Evolutionary conservation across 2,797 vertebrate species (phyloP).

Genomic region (Sebastes jordani): DNA sequence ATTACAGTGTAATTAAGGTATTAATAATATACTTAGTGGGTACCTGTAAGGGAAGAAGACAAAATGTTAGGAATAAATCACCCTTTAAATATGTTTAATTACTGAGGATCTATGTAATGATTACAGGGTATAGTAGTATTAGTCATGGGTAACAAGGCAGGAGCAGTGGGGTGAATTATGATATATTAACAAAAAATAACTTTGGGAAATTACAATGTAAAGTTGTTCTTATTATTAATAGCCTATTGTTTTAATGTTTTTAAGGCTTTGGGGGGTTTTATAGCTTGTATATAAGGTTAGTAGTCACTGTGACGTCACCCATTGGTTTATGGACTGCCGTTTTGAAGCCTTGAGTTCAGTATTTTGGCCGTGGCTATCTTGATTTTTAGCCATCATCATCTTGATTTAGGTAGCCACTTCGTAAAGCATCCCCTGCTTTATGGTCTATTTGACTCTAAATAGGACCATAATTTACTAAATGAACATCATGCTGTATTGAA

Average conservation of each 20-base stretch:
- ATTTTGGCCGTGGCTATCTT: too few relatives aligned
- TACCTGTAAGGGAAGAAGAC: neutral
- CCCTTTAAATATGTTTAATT: neutral
- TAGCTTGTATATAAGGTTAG: too few relatives aligned
- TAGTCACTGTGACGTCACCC: too few relatives aligned
- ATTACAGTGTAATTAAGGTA: neutral
- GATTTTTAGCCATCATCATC: too few relatives aligned
- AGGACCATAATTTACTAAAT: too few relatives aligned
- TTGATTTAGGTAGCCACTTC: too few relatives aligned
- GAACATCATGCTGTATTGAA: too few relatives aligned
- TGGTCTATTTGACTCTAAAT: too few relatives aligned
- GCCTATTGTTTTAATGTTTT: neutral
- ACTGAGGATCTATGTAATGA: neutral
- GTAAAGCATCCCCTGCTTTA: too few relatives aligned
- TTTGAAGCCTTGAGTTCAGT: too few relatives aligned
- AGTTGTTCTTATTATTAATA: neutral
- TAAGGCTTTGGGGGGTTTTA: too few relatives aligned
- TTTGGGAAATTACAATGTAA: neutral
- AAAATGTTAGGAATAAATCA: neutral
- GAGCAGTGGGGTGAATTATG: neutral
- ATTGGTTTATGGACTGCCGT: too few relatives aligned
- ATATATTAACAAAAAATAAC: neutral
- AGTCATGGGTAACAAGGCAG: neutral
- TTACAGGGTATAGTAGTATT: neutral
- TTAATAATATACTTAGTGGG: neutral